These are phyloP conservation scores for Telenomus remus DNA, from an alignment of 1,140 invertebrate species.

Conservation along the genomic window DNA sequence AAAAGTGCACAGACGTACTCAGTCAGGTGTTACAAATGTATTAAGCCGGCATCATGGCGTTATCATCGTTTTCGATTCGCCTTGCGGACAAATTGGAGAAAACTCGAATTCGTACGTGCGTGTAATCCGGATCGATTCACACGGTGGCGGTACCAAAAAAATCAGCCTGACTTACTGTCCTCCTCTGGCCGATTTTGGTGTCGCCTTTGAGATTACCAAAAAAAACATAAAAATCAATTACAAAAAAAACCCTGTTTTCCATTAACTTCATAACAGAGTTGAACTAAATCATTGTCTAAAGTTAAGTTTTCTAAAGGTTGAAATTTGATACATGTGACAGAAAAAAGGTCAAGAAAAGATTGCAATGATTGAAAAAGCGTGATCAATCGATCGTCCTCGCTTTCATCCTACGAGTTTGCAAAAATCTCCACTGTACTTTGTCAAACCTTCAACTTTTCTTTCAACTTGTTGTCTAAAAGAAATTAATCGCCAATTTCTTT, in stretches of 20 bases:
- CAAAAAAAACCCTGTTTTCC: too few relatives aligned
- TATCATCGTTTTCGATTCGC: constrained; percentile 52
- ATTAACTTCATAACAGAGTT: too few relatives aligned
- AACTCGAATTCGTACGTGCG: constrained; percentile 59
- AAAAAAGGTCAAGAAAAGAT: too few relatives aligned
- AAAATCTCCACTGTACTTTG: constrained; percentile 29
- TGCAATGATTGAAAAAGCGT: constrained; percentile 24
- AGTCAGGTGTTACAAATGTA: constrained; percentile 53
- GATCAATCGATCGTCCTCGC: constrained; percentile 33
- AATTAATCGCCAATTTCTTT: too few relatives aligned
- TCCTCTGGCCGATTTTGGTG: too few relatives aligned
- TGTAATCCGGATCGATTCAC: constrained; percentile 58
- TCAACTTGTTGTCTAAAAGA: constrained; percentile 1
- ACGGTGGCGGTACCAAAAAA: constrained; percentile 29
- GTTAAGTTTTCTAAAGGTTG: too few relatives aligned
- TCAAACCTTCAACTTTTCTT: too few relatives aligned
- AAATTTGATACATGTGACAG: too few relatives aligned
- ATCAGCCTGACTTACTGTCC: constrained; percentile 23
- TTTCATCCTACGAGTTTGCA: constrained; percentile 32
- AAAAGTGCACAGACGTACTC: constrained; percentile 43
- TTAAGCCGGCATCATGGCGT: constrained; percentile 28
- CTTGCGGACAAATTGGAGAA: constrained; percentile 47
- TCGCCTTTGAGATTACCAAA: background rate
- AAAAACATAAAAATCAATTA: background rate
- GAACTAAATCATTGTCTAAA: too few relatives aligned